Evolutionary conservation across 1,140 invertebrate genomes (phyloP), one percentile per base, ranked within the genome.

Genomic region (Zelostemma sp.): DNA sequence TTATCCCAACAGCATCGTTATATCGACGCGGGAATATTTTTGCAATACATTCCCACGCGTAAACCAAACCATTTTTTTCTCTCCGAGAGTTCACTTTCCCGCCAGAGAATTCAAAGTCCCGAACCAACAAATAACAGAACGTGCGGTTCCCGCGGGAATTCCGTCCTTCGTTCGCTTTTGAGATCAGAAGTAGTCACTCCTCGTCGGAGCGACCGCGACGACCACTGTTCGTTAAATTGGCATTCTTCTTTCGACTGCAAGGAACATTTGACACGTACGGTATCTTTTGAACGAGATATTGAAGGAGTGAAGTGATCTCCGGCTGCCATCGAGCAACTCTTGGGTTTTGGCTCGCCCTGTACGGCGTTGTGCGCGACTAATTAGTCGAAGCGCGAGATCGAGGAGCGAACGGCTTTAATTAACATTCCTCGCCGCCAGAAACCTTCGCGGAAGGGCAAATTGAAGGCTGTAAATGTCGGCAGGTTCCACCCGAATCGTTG

Each of bases 331-430:
- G 74, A 64, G 70, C 74, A 74, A 72, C 69, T 75, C 53, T 54
- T 60, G 46, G 65, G 43, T 59, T 73, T 66, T 28, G 41, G 73
- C 66, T 76, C 69, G 72, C 66, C 66, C 50, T 43, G 33, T 28
- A 67, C 77, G 73, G 76, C 80, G 81, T 83, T 83, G 81, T 82
- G 74, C 78, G 74, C 78, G 79, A 83, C 80, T 85, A 85, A 84
- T 85, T 84, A 84, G 82, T 83, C 78, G 65, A 81, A 81, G 80
- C 80, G 79, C 77, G 77, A 81, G 78, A 84, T 82, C 80, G 75
- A 83, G 77, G 72, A 80, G 81, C 78, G 76, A 83, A 84, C 78
- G 77, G 80, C 77, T 85, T 84, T 84, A 85, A 85, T 85, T 85
- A 85, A 85, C 82, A 85, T 85, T 84, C 82, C 80, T 77, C 72